A percentile compares a stretch with the other conserved stretches of the same genome.
Evolutionary conservation across 2,797 vertebrate species (phyloP).

Genomic region (Decapterus maruadsi): DNA sequence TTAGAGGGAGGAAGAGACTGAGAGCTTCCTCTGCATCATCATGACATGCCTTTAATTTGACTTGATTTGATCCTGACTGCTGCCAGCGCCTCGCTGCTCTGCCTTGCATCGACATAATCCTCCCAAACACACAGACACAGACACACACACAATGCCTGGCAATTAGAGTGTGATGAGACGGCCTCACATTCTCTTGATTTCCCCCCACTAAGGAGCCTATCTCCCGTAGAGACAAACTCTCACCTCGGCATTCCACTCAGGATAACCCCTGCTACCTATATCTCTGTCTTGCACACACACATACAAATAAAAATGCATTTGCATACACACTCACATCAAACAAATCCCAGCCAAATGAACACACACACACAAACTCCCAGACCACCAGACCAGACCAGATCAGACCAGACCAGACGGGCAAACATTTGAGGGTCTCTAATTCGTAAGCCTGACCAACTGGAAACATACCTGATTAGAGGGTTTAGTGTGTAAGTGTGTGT

Average conservation of each 20-base stretch:
- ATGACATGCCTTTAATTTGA: conserved; percentile 62
- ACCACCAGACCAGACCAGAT: background rate
- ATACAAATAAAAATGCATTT: conserved; percentile 7
- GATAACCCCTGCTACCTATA: conserved; percentile 37
- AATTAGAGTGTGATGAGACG: conserved; percentile 62
- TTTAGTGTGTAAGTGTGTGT: conserved; percentile 29
- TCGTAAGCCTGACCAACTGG: conserved; percentile 67
- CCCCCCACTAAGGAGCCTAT: conserved; percentile 30
- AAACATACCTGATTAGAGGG: conserved; percentile 72
- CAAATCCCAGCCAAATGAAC: conserved; percentile 35
- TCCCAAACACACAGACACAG: conserved; percentile 35
- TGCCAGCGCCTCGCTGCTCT: conserved; percentile 54
- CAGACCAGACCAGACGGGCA: conserved; percentile 41
- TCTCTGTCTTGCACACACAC: conserved; percentile 18
- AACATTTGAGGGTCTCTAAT: conserved; percentile 67
- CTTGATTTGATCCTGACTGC: conserved; percentile 61
- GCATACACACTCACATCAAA: conserved; percentile 21
- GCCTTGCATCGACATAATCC: conserved; percentile 67
- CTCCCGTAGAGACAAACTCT: conserved; percentile 57
- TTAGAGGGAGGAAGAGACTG: conserved; percentile 8
- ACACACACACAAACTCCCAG: background rate
- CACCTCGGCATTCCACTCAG: conserved; percentile 63
- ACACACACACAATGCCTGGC: conserved; percentile 27
- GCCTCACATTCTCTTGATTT: conserved; percentile 62
- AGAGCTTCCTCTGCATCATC: conserved; percentile 38